These are phyloP conservation scores for Axea sp. DNA, from an alignment of 2,888 invertebrate species.

Conservation along the genomic window DNA sequence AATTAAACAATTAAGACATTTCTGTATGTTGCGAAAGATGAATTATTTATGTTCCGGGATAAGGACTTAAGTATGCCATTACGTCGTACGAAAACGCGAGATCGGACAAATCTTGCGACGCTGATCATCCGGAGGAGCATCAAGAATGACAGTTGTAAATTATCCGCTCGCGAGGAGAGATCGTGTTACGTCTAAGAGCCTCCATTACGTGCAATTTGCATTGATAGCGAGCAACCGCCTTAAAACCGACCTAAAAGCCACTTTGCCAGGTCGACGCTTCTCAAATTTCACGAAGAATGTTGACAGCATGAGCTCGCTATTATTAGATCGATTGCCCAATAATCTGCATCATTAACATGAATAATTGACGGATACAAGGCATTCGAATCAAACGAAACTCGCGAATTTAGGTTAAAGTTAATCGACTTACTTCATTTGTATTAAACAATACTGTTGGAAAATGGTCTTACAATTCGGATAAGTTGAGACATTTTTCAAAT, in stretches of 20 bases:
- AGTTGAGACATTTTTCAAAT: too few relatives aligned
- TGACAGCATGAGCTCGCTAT: slow-evolving; percentile 52
- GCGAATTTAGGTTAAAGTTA: slow-evolving; percentile 22
- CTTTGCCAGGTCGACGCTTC: slow-evolving; percentile 69
- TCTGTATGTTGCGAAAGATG: slow-evolving; percentile 1
- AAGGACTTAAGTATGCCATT: slow-evolving; percentile 34
- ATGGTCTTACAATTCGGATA: too few relatives aligned
- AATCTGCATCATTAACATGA: slow-evolving; percentile 51
- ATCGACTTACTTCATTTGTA: too few relatives aligned
- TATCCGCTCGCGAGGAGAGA: slow-evolving; percentile 59
- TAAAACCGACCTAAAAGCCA: slow-evolving; percentile 74
- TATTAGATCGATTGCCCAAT: slow-evolving; percentile 56
- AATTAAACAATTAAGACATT: slow-evolving; percentile 9
- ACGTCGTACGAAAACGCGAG: slow-evolving; percentile 28
- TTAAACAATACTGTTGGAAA: too few relatives aligned
- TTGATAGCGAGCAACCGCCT: slow-evolving; percentile 74
- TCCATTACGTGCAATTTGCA: slow-evolving; percentile 78
- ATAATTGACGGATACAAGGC: slow-evolving; percentile 47
- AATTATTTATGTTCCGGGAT: slow-evolving; percentile 29
- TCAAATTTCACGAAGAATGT: slow-evolving; percentile 62
- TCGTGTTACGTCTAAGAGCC: slow-evolving; percentile 76
- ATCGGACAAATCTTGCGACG: slow-evolving; percentile 44
- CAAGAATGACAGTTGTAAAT: slow-evolving; percentile 58
- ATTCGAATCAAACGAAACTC: slow-evolving; percentile 38
- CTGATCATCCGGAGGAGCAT: slow-evolving; percentile 42